Evolutionary conservation across 2,797 vertebrate species (phyloP).

Genomic region (Oreochromis mossambicus): DNA sequence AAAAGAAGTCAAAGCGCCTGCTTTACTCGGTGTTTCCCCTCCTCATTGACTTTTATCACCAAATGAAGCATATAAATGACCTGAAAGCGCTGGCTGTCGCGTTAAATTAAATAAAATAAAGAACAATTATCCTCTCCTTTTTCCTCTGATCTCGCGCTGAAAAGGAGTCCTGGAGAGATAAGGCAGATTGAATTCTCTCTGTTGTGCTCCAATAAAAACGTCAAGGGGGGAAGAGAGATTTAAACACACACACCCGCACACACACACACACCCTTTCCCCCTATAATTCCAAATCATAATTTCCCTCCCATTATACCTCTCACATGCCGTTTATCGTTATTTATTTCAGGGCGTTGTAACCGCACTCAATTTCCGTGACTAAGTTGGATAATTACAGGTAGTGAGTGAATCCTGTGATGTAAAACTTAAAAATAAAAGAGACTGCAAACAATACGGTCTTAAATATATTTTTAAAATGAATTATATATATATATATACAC

Average conservation of each 20-base stretch:
- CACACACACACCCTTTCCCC: neutral
- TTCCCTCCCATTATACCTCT: constrained; percentile 68
- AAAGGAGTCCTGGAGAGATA: constrained; percentile 81
- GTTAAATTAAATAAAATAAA: constrained; percentile 85
- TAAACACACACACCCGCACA: constrained; percentile 36
- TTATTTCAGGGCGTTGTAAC: constrained; percentile 56
- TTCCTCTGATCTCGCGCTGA: constrained; percentile 80
- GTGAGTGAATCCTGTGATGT: neutral
- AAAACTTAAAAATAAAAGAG: constrained; percentile 3
- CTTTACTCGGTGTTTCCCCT: constrained; percentile 28
- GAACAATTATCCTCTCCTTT: constrained; percentile 81
- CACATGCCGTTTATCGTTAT: constrained; percentile 60
- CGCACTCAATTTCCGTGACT: constrained; percentile 58
- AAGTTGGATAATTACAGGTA: constrained; percentile 64
- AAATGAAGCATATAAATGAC: constrained; percentile 88
- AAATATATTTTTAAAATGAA: neutral
- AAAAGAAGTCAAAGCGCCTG: constrained; percentile 50
- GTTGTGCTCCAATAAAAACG: constrained; percentile 76
- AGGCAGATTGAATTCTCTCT: constrained; percentile 78
- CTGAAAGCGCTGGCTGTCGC: constrained; percentile 80
- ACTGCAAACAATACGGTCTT: neutral
- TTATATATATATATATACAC: neutral
- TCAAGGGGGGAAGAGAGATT: constrained; percentile 69
- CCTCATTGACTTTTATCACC: constrained; percentile 80
- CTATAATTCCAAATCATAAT: constrained; percentile 80